These are phyloP conservation scores for Heteromormyrus szaboi DNA, from an alignment of 2,797 vertebrate genomes.

Conservation along the genomic window DNA sequence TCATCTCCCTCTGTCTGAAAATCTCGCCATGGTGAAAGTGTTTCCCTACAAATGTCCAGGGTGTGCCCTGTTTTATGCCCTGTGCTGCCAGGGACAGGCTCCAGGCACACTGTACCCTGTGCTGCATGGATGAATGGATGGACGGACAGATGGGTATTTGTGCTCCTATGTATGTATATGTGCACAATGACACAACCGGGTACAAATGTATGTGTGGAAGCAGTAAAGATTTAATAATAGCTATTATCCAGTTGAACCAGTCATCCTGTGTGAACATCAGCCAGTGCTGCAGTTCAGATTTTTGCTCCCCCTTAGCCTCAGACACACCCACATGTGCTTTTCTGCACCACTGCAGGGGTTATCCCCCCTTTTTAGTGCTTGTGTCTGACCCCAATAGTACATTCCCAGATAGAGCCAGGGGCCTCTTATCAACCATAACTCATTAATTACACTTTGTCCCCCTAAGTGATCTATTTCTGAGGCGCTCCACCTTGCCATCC, in stretches of 20 bases:
- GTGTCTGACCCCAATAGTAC: slow-evolving; percentile 75
- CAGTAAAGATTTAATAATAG: not conserved
- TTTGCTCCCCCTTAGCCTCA: slow-evolving; percentile 25
- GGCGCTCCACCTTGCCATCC: slow-evolving; percentile 56
- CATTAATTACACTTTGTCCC: slow-evolving; percentile 83
- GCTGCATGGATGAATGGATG: not conserved
- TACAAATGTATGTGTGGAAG: not conserved
- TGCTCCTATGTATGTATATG: not conserved
- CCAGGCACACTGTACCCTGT: not conserved
- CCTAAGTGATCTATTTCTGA: slow-evolving; percentile 79
- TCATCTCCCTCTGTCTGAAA: not conserved
- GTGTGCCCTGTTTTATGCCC: not conserved
- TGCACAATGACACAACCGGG: not conserved
- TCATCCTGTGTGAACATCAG: not conserved
- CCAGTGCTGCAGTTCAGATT: slow-evolving; percentile 39
- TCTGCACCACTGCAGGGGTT: slow-evolving; percentile 41
- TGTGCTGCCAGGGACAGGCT: not conserved
- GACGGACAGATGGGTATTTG: not conserved
- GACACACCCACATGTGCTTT: slow-evolving; percentile 35
- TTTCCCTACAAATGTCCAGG: not conserved
- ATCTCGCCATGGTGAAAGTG: not conserved
- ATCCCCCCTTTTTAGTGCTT: slow-evolving; percentile 61
- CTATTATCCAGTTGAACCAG: not conserved
- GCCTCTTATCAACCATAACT: slow-evolving; percentile 69
- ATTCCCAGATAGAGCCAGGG: slow-evolving; percentile 72